Base-by-base conservation (phyloP, 1,140 invertebrate genomes). In the Sinonovacula constricta region DNA sequence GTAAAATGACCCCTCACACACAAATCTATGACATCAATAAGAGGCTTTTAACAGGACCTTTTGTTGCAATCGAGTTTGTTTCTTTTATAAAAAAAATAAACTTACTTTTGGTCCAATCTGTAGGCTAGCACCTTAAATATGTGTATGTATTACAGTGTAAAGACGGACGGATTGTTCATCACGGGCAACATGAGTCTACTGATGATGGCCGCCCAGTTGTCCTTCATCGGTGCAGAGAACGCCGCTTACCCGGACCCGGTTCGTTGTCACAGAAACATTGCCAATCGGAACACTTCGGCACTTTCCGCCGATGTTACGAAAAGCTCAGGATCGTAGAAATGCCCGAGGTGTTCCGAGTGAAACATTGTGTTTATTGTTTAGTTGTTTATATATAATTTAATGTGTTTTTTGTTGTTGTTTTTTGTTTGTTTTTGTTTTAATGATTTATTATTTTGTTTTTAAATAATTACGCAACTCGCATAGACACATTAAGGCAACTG, bases 181-280 rank as follows among this genome's bases (percentile, higher is more conserved):
- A 67, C 65, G 0, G 51, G 74, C 15, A 68, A 77, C 34, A 65
- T 67, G 74, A 57, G 63, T 30, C 24, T 77, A 14, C 60, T 68
- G 31, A 28, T 77, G 24, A 77, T 77, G 63, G 74, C 65, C 18
- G 74, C 74, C 30, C 74, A 77, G 65, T 7, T 77, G 10, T 77
- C 74, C 10, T 77, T 77, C 45, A 60, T 77, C 15, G 74, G 74
- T 10, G 33, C 74, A 4, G 74, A 77, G 30, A 77, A 77, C 34
- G 53, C 54, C 15, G 59, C 56, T 34, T 75, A 75, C 30, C 74
- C 54, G 26, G 24, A 68, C n/a, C 74, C 74, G 24, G 65, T 68
- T n/a, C n/a, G n/a, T n/a, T n/a, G n/a, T n/a, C n/a, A n/a, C n/a
- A n/a, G n/a, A n/a, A n/a, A n/a, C n/a, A n/a, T n/a, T n/a, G n/a